A percentile compares a stretch with the other conserved stretches of the same genome.
Evolutionary conservation across 23 tunicate genomes (phyloP).

Genomic region (Trididemnum nubilum): DNA sequence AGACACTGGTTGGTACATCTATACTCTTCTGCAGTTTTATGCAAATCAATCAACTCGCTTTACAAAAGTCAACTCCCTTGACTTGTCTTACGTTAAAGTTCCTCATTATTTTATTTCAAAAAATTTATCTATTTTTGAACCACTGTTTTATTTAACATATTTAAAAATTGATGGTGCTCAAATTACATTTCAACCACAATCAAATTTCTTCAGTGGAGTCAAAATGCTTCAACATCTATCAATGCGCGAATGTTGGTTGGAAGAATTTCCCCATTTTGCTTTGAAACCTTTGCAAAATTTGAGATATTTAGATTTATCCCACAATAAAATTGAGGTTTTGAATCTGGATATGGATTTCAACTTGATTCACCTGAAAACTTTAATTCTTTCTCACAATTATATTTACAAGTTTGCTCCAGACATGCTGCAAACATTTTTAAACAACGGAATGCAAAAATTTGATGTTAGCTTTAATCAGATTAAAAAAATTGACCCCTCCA

Average conservation of each 20-base stretch:
- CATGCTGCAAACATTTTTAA: not conserved
- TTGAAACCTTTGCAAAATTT: not conserved
- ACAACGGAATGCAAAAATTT: not conserved
- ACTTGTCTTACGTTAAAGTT: not conserved
- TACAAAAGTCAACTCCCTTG: not conserved
- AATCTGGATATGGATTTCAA: not conserved
- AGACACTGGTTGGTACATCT: not conserved
- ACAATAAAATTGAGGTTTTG: conserved; percentile 5
- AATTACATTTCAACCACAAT: not conserved
- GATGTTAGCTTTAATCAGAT: conserved; percentile 11
- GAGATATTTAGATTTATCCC: conserved; percentile 20
- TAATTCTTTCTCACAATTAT: conserved; percentile 21
- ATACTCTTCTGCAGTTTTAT: not conserved
- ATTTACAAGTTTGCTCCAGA: not conserved
- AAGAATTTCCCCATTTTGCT: conserved; percentile 16
- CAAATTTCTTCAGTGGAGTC: conserved; percentile 30
- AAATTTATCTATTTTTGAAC: not conserved
- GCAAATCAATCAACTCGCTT: not conserved
- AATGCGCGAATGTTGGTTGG: conserved; percentile 7
- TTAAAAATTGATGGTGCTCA: not conserved
- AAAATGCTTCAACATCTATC: not conserved
- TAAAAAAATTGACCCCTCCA: not conserved
- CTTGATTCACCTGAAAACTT: not conserved
- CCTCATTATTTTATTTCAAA: not conserved
- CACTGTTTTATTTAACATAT: not conserved